phyloP scores from a whole-genome alignment of 2,797 vertebrate genomes.

The Dermochelys coriacea region DNA sequence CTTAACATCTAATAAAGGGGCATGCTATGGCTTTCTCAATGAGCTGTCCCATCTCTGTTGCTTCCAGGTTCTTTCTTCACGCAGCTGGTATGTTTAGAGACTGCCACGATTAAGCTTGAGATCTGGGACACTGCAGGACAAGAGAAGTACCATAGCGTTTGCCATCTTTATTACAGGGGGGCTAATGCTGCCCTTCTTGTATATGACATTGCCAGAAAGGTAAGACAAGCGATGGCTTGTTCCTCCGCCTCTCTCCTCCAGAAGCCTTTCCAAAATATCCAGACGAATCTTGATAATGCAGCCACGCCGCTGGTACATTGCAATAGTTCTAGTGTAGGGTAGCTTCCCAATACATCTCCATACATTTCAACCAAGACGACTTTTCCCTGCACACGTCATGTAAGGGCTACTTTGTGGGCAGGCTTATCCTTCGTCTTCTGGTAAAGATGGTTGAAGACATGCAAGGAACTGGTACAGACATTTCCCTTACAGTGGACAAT shows the following conservation, averaged over 20 bases:
- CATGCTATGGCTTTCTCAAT: accelerated
- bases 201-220: slow-evolving; percentile 85
- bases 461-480: background rate
- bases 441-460: background rate
- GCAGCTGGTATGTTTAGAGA: slow-evolving; percentile 65
- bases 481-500: background rate
- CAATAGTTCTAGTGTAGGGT: background rate
- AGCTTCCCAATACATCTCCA: background rate
- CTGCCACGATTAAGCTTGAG: slow-evolving; percentile 78
- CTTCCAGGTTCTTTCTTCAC: slow-evolving; percentile 86
- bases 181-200: slow-evolving; percentile 82
- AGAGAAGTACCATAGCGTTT: slow-evolving; percentile 89
- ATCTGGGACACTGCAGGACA: slow-evolving; percentile 90
- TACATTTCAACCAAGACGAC: background rate
- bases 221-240: slow-evolving; percentile 39
- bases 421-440: background rate
- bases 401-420: background rate
- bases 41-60: accelerated
- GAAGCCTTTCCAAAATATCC: background rate
- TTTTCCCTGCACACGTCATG: background rate
- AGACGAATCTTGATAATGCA: background rate
- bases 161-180: slow-evolving; percentile 86
- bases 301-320: background rate
- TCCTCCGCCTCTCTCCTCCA: background rate
- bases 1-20: background rate